Evolutionary conservation across 2,797 vertebrate genomes (phyloP), one percentile per base, ranked within the genome.

Genomic region (Tapera naevia): DNA sequence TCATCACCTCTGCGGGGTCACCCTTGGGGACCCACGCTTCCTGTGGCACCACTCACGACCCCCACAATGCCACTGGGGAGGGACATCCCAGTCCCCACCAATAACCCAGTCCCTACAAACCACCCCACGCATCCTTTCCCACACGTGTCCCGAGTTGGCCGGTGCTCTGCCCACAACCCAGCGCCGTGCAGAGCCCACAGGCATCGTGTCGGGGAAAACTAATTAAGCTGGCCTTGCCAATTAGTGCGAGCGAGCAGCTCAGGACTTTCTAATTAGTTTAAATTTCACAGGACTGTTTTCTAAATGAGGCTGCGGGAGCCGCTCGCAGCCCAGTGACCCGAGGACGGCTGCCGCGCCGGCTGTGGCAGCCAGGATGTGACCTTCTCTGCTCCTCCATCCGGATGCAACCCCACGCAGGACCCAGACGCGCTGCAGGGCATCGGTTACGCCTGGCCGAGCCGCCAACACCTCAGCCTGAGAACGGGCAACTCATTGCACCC

Each of bases 1-100:
- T 1, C 7, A 13, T 5, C 14, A 1, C 17, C 46, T 43, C 58
- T 23, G 0, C 0, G 2, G 57, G 25, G 23, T 24, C 67, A 39
- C 43, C 37, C 15, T 27, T 13, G 6, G 1, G 60, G 70, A 45
- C 25, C 33, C 25, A 41, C 22, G 33, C 64, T n/a, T 7, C 13
- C n/a, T 33, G 0, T 0, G 19, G 24, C 7, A 12, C 32, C 14
- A 1, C 57, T 65, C 32, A 10, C 5, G 2, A 2, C 50, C 64
- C 66, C 70, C 8, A 13, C 1, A 41, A 39, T 41, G 39, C n/a
- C n/a, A n/a, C n/a, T n/a, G n/a, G n/a, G n/a, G n/a, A n/a, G n/a
- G n/a, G n/a, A n/a, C n/a, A n/a, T n/a, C 39, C 39, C 39, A 10
- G 39, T 41, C 39, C 39, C 39, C 39, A 10, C 39, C 39, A 41